Evolutionary conservation across 2,113 vertebrate genomes (phyloP).

Genomic region (Hymenochirus boettgeri): DNA sequence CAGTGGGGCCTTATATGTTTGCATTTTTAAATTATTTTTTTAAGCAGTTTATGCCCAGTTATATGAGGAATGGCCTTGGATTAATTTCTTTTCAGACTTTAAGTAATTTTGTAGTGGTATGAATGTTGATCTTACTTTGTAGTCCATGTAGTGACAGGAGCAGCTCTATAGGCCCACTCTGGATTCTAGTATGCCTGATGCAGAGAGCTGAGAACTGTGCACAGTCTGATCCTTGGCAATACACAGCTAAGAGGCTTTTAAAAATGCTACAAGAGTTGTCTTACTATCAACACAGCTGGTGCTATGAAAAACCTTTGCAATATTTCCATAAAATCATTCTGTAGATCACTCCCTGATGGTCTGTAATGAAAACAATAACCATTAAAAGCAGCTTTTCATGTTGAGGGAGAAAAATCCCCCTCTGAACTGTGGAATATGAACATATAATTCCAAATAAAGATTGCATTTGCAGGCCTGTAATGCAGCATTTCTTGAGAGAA

Average conservation of each 20-base stretch:
- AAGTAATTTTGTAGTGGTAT: constrained; percentile 6
- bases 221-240: constrained; percentile 41
- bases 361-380: constrained; percentile 44
- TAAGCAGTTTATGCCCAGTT: too few relatives aligned
- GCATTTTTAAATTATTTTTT: too few relatives aligned
- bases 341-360: constrained; percentile 43
- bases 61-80: too few relatives aligned
- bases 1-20: too few relatives aligned
- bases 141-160: constrained; percentile 9
- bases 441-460: constrained; percentile 36
- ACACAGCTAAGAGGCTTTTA: constrained; percentile 41
- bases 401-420: constrained; percentile 35
- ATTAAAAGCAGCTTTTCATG: constrained; percentile 43
- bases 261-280: constrained; percentile 43
- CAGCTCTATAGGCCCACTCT: constrained; percentile 28
- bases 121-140: constrained; percentile 22
- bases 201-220: constrained; percentile 19
- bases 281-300: constrained; percentile 44
- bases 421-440: constrained; percentile 40
- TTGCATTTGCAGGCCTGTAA: not conserved
- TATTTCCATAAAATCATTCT: constrained; percentile 44
- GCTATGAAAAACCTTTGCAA: constrained; percentile 40
- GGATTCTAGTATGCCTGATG: constrained; percentile 35
- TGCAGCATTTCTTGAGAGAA: constrained; percentile 3
- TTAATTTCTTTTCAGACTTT: too few relatives aligned